A percentile compares a stretch with the other conserved stretches of the same genome.
Evolutionary conservation across 2,888 invertebrate species (phyloP).

Genomic region (Metallyticus violacea): DNA sequence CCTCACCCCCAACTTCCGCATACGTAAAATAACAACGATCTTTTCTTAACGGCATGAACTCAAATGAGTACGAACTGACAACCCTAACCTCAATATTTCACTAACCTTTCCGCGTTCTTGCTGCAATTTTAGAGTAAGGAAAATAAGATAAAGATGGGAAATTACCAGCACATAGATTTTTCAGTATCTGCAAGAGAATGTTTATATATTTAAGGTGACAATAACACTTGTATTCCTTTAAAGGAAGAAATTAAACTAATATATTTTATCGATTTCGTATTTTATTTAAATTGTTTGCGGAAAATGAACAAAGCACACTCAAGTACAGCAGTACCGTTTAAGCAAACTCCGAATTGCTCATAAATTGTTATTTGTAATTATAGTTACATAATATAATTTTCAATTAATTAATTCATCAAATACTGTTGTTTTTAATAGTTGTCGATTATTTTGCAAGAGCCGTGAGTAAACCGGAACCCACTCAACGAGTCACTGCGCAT

Average conservation of each 20-base stretch:
- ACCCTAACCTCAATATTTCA: background rate
- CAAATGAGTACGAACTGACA: no score
- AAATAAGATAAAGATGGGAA: no score
- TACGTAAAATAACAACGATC: no score
- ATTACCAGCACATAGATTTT: no score
- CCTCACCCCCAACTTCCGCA: no score
- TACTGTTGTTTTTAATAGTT: no score
- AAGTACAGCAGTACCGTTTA: background rate
- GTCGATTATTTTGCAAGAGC: conserved; percentile 12
- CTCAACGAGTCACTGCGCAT: conserved; percentile 36
- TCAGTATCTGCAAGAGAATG: background rate
- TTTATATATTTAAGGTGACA: background rate
- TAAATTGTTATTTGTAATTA: no score
- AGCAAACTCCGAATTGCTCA: background rate
- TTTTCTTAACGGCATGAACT: no score
- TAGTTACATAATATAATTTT: no score
- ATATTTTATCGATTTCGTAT: background rate
- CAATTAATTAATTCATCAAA: no score
- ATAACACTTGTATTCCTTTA: background rate
- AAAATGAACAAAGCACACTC: background rate
- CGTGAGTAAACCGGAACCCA: conserved; percentile 20
- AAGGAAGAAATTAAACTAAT: background rate
- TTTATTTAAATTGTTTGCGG: background rate
- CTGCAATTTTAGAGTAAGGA: background rate
- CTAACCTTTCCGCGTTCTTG: background rate